Evolutionary conservation across 2,888 invertebrate species (phyloP).

Genomic region (Poecilus cupreus): DNA sequence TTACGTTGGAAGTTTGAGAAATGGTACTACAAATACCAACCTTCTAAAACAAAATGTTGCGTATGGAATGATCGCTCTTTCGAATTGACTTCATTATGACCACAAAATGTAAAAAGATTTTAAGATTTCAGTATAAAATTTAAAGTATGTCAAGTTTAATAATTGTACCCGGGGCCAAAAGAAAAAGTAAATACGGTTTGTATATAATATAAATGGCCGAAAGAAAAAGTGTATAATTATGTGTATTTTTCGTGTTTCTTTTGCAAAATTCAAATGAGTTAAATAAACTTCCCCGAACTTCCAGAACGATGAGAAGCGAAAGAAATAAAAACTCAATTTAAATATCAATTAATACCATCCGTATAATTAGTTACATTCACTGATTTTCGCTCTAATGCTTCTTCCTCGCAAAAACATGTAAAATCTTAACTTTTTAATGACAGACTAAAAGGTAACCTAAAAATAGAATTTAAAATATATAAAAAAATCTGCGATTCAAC

Average conservation of each 20-base stretch:
- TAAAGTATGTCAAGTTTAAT: slow-evolving; percentile 31
- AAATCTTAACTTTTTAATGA: slow-evolving; percentile 32
- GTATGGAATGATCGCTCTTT: no score
- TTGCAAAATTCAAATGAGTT: slow-evolving; percentile 15
- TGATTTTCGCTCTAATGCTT: neutral
- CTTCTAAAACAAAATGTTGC: no score
- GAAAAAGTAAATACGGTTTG: slow-evolving; percentile 21
- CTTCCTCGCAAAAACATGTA: neutral
- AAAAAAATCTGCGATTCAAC: slow-evolving; percentile 28
- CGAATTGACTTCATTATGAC: no score
- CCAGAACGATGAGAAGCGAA: neutral
- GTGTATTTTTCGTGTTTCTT: slow-evolving; percentile 21
- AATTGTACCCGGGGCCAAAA: neutral
- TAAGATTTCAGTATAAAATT: neutral
- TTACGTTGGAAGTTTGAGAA: no score
- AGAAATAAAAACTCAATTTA: slow-evolving; percentile 34
- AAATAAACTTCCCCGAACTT: slow-evolving; percentile 1
- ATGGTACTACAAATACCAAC: no score
- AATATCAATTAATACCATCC: slow-evolving; percentile 35
- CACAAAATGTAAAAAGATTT: no score
- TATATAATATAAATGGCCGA: slow-evolving; percentile 26
- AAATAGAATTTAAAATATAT: slow-evolving; percentile 20
- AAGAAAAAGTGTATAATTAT: slow-evolving; percentile 37
- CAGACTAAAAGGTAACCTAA: slow-evolving; percentile 5
- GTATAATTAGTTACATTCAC: slow-evolving; percentile 34